A percentile compares a stretch with the other conserved stretches of the same genome.
Evolutionary conservation across 2,888 invertebrate genomes (phyloP).

Genomic region (Hoplodrina ambigua): DNA sequence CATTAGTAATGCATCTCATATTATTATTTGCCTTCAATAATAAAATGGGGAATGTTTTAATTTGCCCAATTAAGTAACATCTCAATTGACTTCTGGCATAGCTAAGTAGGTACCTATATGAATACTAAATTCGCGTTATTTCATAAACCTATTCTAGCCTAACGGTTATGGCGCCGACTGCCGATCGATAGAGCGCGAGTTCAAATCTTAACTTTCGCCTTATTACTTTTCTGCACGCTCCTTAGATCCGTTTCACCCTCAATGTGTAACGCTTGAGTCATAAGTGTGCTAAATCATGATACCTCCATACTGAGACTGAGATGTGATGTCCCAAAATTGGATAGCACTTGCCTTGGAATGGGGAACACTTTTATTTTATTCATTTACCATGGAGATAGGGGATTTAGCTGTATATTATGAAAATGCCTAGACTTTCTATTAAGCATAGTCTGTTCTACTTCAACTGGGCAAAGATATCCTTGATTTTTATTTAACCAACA

Average conservation of each 20-base stretch:
- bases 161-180: conserved; percentile 32
- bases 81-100: background rate
- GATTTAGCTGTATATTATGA: no score
- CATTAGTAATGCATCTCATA: background rate
- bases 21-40: background rate
- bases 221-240: conserved; percentile 77
- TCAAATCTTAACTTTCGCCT: conserved; percentile 31
- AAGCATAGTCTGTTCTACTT: background rate
- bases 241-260: conserved; percentile 89
- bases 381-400: background rate
- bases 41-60: background rate
- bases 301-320: conserved; percentile 85
- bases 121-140: conserved; percentile 10
- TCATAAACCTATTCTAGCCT: conserved; percentile 3
- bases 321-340: conserved; percentile 70
- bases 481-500: background rate
- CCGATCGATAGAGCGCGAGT: conserved; percentile 43
- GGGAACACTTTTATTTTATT: conserved; percentile 78
- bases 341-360: conserved; percentile 81
- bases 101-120: background rate
- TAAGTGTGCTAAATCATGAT: conserved; percentile 87
- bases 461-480: background rate
- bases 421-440: background rate
- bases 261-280: conserved; percentile 90
- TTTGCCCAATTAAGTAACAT: background rate